Percentiles rank a stretch among this genome's conserved stretches.
These are phyloP conservation scores for Cyprinodon tularosa DNA, from an alignment of 2,113 vertebrate genomes.

Conservation along the genomic window DNA sequence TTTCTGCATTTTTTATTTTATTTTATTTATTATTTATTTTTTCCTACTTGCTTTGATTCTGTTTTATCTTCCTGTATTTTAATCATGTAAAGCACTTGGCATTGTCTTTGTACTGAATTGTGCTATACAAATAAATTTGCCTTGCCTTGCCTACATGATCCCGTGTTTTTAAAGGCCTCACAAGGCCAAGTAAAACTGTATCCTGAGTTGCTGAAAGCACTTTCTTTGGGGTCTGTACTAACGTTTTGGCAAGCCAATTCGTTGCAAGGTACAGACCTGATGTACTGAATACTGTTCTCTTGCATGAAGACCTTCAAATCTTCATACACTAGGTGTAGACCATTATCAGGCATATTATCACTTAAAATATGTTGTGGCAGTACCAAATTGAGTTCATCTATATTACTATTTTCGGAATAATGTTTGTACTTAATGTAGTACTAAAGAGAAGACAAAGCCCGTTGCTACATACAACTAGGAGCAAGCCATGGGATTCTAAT, in stretches of 20 bases:
- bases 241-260: not conserved
- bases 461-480: not conserved
- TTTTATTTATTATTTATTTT: no score
- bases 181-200: not conserved
- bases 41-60: no score
- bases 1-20: no score
- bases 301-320: not conserved
- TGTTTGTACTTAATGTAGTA: conserved; percentile 11
- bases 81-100: no score
- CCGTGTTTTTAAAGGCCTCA: not conserved
- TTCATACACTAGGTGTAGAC: not conserved
- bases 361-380: not conserved
- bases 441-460: conserved; percentile 10
- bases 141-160: no score
- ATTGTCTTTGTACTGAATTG: no score
- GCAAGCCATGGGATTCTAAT: no score
- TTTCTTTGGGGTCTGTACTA: not conserved
- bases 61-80: no score
- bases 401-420: not conserved
- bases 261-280: not conserved
- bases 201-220: not conserved
- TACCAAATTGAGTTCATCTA: not conserved
- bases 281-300: conserved; percentile 1
- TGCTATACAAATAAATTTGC: no score
- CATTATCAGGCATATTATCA: conserved; percentile 1